Base-by-base conservation (phyloP, 2,797 vertebrate species). In the Tenualosa thibaudeaui region DNA sequence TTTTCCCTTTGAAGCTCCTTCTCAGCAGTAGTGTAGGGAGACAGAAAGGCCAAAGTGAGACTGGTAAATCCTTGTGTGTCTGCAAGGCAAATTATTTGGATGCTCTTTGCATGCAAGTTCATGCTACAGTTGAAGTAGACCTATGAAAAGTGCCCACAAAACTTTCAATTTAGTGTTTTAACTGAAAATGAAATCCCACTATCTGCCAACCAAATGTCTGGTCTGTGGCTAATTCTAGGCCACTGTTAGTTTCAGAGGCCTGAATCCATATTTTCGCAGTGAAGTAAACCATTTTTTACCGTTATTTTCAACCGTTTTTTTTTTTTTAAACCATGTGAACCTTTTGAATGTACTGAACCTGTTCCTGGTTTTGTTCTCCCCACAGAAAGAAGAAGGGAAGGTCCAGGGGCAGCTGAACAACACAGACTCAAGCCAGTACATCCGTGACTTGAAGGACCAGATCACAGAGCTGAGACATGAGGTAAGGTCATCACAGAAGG, bases 371-470 rank as follows among this genome's bases (percentile, higher is more conserved):
- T 2, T n/a, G 58, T 46, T 87, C 50, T 62, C 6, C 71, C 89
- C 89, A 93, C 95, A 99, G 98, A 99, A 97, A 94, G 98, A 99
- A 97, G 98, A 99, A 95, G 97, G 97, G 84, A 97, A 97, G 92
- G 94, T 99, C 91, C 96, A 99, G 91, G 98, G 98, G 53, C 98
- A 99, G 86, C 97, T 99, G 89, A 98, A 97, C 95, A 97, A 96
- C 94, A 97, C 96, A 2, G 98, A 99, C 93, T 98, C 97, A 50
- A 97, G 94, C 92, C 98, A 99, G 94, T 98, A 98, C 92, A 97
- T 99, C 91, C 94, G 95, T 65, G 98, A 99, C 90, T 95, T 99
- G 91, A 97, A 97, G 95, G 97, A 99, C 93, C 97, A 99, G 93
- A 99, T 99, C 93, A 91, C 92, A 37, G 98, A 99, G 91, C 95